A percentile compares a stretch with the other conserved stretches of the same genome.
These are phyloP conservation scores for Choristoneura rosaceana DNA, from an alignment of 2,888 invertebrate species.

Conservation along the genomic window DNA sequence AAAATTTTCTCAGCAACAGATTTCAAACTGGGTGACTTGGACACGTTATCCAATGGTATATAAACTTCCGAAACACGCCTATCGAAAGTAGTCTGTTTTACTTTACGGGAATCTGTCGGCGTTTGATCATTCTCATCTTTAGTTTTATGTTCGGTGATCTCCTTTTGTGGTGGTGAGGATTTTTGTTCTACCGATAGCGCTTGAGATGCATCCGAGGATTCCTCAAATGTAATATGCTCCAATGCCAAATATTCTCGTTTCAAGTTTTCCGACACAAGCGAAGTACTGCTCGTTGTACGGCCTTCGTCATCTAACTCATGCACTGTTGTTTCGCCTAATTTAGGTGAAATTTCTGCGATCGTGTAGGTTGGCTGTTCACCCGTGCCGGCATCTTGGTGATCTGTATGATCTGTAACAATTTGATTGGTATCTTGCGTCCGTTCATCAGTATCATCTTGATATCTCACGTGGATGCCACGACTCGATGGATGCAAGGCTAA, in stretches of 20 bases:
- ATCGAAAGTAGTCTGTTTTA: not conserved
- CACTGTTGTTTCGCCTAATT: not conserved
- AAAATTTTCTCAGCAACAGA: not conserved
- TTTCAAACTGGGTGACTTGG: not conserved
- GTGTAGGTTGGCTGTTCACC: not conserved
- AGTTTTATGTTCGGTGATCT: not conserved
- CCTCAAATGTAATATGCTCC: not conserved
- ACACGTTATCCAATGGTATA: not conserved
- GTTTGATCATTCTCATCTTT: not conserved
- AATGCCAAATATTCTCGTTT: slow-evolving; percentile 6
- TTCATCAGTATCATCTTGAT: not conserved
- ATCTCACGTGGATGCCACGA: not conserved
- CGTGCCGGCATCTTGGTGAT: not conserved
- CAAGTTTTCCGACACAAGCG: not conserved
- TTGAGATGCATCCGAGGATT: not conserved
- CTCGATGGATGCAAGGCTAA: not conserved
- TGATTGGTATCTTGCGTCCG: not conserved
- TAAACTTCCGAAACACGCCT: not conserved
- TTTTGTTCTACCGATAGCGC: not conserved
- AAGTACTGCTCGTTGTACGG: not conserved
- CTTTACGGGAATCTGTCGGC: not conserved
- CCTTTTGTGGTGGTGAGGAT: not conserved
- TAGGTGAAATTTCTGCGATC: not conserved
- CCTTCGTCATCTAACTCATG: not conserved
- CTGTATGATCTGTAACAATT: not conserved